Evolutionary conservation across 2,113 vertebrate species (phyloP), one percentile per base, ranked within the genome.

Genomic region (Boleophthalmus pectinirostris): DNA sequence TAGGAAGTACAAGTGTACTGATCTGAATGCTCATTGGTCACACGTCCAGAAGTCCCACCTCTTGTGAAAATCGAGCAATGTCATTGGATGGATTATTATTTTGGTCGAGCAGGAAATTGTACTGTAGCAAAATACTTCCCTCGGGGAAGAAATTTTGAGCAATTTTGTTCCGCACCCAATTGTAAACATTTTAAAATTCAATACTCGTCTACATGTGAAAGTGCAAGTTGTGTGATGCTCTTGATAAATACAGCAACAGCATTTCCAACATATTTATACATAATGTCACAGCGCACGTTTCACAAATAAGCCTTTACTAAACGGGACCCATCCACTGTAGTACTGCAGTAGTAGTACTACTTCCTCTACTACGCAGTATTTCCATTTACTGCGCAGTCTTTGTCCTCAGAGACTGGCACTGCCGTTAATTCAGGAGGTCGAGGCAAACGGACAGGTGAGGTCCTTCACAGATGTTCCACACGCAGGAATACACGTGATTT

Each of bases 301-400:
- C 46, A 1, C 47, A 68, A 75, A 76, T 64, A 1, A 16, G 65
- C 38, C 21, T 29, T 46, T 74, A 74, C 72, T 75, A 56, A 80
- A 29, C 68, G 82, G 88, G 88, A 86, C 76, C 88, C 23, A 84
- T 88, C 69, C 82, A 87, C 70, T 86, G 85, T 65, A 88, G 47
- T 91, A 91, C 90, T 91, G 87, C 85, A 89, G 87, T 91, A 90
- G 86, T 91, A 92, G 84, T 91, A 87, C 86, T 91, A 90, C 91
- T 91, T 91, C 91, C 90, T 91, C 84, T 87, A 89, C 88, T 88
- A 90, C 88, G 87, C 86, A 90, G 87, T 92, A 91, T 85, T 90
- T 85, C 60, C 79, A 86, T 89, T 75, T 90, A 90, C 82, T 90
- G 78, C 78, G 79, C 75, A 77, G 83, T 65, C 83, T 90, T 82